Base-by-base conservation (phyloP, 2,113 vertebrate species). In the Phyllostomus hastatus region DNA sequence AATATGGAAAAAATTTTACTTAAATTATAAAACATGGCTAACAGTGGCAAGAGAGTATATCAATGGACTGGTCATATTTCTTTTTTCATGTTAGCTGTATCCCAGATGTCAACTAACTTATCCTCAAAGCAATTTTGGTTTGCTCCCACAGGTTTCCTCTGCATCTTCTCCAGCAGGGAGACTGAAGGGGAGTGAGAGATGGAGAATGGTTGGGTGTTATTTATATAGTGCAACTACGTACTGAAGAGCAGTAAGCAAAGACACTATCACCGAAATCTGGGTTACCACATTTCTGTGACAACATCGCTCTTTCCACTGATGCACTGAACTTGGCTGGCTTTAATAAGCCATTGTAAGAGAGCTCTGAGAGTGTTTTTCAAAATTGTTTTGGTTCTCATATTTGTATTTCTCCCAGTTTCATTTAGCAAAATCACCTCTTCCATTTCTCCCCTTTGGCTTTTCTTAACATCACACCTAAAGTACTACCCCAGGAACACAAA, bases 11-110 rank as follows among this genome's bases (percentile, higher is more conserved):
- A 31, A 41, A 91, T 24, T 14, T 10, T 84, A 83, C 46, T 81
- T 43, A 72, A 96, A 97, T 95, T 33, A 95, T 33, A 48, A 78
- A 92, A 95, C 54, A 76, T 14, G 7, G 50, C 85, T 64, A 93
- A 81, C 95, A 26, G 46, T 50, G 46, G 64, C 78, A 91, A 94
- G 7, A 28, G 6, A 72, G 22, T 46, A 1, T 72, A 82, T 35
- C 28, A 80, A 33, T 33, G 12, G 6, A 43, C 43, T 35, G n/a
- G 4, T 17, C 88, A 54, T 28, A 38, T 31, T 82, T 28, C 31
- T 43, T 59, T 57, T 28, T 67, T 5, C 12, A 4, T 70, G 72
- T 59, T 87, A 15, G 10, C 31, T 50, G 2, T 84, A 50, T 80
- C 11, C n/a, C 52, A 3, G 15, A 5, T 41, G 31, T 79, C 84